Conservation (phyloP, 2,113 vertebrate species). For the Corythornis cristatus region DNA sequence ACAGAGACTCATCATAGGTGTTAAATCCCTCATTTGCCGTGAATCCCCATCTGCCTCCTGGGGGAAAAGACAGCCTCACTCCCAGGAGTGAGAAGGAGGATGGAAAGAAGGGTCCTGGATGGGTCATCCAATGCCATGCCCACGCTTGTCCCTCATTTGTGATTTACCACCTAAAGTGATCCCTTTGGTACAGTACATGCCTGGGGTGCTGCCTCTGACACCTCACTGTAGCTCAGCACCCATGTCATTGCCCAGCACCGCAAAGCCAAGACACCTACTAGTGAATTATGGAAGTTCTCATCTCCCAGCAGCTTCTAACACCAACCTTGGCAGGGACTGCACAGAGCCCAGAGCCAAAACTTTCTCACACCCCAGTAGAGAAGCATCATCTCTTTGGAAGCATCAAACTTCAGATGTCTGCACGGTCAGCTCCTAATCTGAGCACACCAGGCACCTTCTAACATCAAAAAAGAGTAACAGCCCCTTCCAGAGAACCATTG, state of each 20-base stretch:
- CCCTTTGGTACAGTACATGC: not conserved
- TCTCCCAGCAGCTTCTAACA: not conserved
- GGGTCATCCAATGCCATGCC: not conserved
- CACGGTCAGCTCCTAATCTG: accelerated
- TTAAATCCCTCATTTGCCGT: constrained; percentile 76
- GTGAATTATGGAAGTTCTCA: not conserved
- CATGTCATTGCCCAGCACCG: accelerated
- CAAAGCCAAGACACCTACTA: not conserved
- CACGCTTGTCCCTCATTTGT: not conserved
- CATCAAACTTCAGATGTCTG: not conserved
- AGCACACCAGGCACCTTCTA: not conserved
- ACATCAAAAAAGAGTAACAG: not conserved
- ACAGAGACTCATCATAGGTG: constrained; percentile 76
- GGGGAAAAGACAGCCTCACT: not conserved
- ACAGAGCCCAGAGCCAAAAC: accelerated
- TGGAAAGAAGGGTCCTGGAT: not conserved
- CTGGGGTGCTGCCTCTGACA: not conserved
- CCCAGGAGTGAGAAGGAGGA: not conserved
- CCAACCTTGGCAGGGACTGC: not conserved
- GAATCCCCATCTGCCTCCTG: constrained; percentile 51
- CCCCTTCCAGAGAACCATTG: not conserved
- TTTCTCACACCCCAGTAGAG: not conserved
- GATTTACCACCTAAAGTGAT: not conserved
- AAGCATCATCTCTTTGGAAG: not conserved
- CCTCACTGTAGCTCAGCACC: not conserved